Conservation (phyloP, 2,888 invertebrate species). For the Lepidonotus clava region DNA sequence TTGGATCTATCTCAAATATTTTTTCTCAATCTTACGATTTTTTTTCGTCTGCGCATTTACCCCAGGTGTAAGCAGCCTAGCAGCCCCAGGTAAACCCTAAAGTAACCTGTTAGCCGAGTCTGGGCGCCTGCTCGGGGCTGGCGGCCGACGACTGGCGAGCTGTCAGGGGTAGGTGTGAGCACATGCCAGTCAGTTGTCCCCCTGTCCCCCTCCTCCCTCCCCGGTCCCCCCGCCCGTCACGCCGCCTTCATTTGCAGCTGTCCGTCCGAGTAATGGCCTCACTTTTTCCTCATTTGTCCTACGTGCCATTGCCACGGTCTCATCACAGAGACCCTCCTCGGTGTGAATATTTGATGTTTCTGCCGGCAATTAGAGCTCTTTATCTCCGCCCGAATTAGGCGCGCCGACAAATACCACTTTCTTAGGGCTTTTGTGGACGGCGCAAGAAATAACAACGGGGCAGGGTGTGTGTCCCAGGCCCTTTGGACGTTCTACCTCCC, state of each 20-base stretch:
- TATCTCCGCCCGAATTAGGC: constrained; percentile 30
- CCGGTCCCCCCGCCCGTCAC: not conserved
- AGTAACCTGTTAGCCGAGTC: too few relatives aligned
- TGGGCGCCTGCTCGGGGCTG: too few relatives aligned
- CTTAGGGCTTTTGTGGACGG: not conserved
- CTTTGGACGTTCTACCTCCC: too few relatives aligned
- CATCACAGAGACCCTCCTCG: not conserved
- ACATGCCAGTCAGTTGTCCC: not conserved
- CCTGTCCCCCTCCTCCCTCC: not conserved
- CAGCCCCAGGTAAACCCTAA: too few relatives aligned
- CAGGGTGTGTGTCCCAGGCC: too few relatives aligned
- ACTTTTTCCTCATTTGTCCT: constrained; percentile 47
- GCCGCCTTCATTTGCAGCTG: constrained; percentile 47
- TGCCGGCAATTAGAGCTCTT: constrained; percentile 38
- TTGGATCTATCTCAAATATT: too few relatives aligned
- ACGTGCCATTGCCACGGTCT: constrained; percentile 37
- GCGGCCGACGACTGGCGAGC: not conserved
- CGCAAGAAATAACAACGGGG: constrained; percentile 14
- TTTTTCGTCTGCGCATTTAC: too few relatives aligned
- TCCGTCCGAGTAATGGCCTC: constrained; percentile 38
- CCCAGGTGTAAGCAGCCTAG: too few relatives aligned
- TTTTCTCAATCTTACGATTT: too few relatives aligned
- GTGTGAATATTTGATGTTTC: constrained; percentile 32
- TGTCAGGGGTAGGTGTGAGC: not conserved
- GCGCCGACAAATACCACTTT: constrained; percentile 19